Evolutionary conservation across 2,888 invertebrate genomes (phyloP).

Genomic region (Perizoma flavofasciatum): DNA sequence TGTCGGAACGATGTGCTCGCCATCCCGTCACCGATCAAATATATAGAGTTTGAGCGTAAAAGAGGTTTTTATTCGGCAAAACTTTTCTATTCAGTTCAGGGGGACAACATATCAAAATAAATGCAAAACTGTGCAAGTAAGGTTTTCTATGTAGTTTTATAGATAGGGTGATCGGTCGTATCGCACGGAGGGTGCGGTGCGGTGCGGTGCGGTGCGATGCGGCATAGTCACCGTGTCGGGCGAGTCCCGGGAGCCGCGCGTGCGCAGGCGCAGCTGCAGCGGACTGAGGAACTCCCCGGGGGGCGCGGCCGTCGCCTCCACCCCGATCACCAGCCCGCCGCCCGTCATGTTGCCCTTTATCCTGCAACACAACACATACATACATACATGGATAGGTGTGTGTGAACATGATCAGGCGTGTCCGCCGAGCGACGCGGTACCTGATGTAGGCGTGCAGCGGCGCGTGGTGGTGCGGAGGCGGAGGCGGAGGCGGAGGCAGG

Average conservation of each 20-base stretch:
- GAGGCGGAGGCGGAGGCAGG: conserved; percentile 48
- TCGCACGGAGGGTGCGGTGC: too few relatives aligned
- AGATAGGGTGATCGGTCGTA: too few relatives aligned
- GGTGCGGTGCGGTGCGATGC: conserved; percentile 5
- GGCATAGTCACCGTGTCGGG: conserved; percentile 51
- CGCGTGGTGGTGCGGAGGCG: background rate
- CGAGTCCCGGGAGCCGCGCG: conserved; percentile 61
- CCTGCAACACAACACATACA: conserved; percentile 37
- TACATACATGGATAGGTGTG: too few relatives aligned
- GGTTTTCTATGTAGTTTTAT: too few relatives aligned
- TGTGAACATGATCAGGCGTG: background rate
- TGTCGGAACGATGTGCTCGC: too few relatives aligned
- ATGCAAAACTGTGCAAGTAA: too few relatives aligned
- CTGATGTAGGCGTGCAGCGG: conserved; percentile 22
- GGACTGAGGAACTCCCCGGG: conserved; percentile 65
- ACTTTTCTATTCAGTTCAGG: too few relatives aligned
- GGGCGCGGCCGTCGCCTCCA: conserved; percentile 64
- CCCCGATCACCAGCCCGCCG: conserved; percentile 67
- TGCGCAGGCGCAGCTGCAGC: conserved; percentile 63
- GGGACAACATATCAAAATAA: too few relatives aligned
- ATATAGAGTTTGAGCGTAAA: too few relatives aligned
- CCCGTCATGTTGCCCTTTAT: conserved; percentile 65
- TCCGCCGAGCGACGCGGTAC: conserved; percentile 1
- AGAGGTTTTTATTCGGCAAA: too few relatives aligned
- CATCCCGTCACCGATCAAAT: too few relatives aligned